Percentiles rank a stretch among this genome's conserved stretches.
Evolutionary conservation across 1,140 invertebrate species (phyloP).

Genomic region (Apolygus lucorum): DNA sequence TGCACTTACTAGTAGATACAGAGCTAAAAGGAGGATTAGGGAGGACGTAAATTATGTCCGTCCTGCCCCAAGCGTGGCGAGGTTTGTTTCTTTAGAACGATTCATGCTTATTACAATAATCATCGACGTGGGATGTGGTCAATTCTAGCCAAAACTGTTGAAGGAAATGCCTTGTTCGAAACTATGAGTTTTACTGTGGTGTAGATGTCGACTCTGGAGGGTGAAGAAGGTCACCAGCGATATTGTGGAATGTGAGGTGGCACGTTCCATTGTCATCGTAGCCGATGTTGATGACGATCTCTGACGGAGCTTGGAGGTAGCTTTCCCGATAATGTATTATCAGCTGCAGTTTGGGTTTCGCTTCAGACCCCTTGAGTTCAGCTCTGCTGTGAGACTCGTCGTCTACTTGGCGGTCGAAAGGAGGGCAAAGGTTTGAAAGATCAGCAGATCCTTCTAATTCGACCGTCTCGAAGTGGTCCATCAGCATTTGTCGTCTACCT

Average conservation of each 20-base stretch:
- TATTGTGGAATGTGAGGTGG: background rate
- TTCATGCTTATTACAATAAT: too few relatives aligned
- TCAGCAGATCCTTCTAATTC: background rate
- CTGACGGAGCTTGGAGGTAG: background rate
- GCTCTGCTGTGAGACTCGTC: background rate
- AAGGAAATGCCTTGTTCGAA: too few relatives aligned
- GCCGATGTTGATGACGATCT: background rate
- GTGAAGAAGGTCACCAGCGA: background rate
- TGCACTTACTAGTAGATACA: too few relatives aligned
- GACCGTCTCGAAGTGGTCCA: background rate
- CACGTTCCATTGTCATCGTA: background rate
- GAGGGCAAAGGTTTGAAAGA: background rate
- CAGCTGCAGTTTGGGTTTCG: background rate
- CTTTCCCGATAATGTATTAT: background rate
- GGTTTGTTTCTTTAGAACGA: too few relatives aligned
- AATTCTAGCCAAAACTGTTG: too few relatives aligned
- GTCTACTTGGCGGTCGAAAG: background rate
- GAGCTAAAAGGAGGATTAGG: too few relatives aligned
- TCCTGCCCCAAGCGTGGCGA: too few relatives aligned
- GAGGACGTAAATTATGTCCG: too few relatives aligned
- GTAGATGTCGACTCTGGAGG: too few relatives aligned
- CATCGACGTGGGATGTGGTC: too few relatives aligned
- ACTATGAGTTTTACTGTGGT: too few relatives aligned
- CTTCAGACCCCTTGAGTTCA: background rate
- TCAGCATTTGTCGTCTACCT: background rate